Percentiles rank a stretch among this genome's conserved stretches.
Evolutionary conservation across 1,140 invertebrate genomes (phyloP).

Genomic region (Leptinotarsa lineolata): DNA sequence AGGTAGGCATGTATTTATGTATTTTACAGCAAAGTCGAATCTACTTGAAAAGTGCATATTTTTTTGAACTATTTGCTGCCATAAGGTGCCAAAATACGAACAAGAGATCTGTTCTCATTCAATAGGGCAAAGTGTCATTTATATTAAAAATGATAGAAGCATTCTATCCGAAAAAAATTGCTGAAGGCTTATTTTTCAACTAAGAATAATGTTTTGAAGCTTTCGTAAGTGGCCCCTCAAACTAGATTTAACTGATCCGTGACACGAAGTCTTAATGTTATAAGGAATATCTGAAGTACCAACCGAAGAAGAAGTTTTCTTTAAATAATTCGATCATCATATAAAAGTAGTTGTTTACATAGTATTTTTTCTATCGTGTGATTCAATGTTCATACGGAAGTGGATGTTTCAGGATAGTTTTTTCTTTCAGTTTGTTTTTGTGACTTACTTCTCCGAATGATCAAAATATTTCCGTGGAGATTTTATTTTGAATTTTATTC

Average conservation of each 20-base stretch:
- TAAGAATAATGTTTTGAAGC: slow-evolving; percentile 59
- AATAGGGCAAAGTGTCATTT: slow-evolving; percentile 59
- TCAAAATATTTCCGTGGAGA: no score
- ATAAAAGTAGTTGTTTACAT: no score
- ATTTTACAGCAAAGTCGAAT: slow-evolving; percentile 41
- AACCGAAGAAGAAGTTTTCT: no score
- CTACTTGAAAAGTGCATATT: slow-evolving; percentile 50
- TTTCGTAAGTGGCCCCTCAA: slow-evolving; percentile 50
- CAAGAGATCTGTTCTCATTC: slow-evolving; percentile 60
- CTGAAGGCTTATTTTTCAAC: slow-evolving; percentile 61
- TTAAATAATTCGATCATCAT: no score
- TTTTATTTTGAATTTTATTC: no score
- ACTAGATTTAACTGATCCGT: not conserved
- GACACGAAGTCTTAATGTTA: no score
- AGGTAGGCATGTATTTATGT: not conserved
- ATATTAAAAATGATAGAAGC: slow-evolving; percentile 60
- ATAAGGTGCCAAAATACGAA: slow-evolving; percentile 54
- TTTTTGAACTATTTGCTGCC: slow-evolving; percentile 48
- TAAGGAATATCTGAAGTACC: no score
- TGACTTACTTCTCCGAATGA: no score
- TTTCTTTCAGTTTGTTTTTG: no score
- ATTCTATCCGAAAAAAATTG: slow-evolving; percentile 53
- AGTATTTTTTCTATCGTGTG: no score
- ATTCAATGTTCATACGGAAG: no score
- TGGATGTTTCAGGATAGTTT: no score